Percentiles rank a stretch among this genome's conserved stretches.
These are phyloP conservation scores for Andrena hattorfiana DNA, from an alignment of 2,888 invertebrate species.

Conservation along the genomic window DNA sequence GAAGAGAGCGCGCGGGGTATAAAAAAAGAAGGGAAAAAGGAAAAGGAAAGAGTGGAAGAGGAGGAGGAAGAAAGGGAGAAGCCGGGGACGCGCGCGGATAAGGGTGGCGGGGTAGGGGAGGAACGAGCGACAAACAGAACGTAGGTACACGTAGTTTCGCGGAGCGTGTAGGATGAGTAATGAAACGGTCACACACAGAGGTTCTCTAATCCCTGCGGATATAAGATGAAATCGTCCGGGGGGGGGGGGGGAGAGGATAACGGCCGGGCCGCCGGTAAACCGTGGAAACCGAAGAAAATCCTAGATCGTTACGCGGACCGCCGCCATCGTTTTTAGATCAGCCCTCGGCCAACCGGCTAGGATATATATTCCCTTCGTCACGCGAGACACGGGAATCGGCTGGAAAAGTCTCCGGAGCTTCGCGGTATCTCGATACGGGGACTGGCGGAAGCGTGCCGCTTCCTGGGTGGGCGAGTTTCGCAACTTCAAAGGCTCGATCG, in stretches of 20 bases:
- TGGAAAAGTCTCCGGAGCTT: constrained; percentile 3
- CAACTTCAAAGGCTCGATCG: not conserved
- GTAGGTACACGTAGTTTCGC: constrained; percentile 52
- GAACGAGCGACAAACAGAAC: constrained; percentile 61
- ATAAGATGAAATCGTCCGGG: constrained; percentile 73
- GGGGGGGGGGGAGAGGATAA: constrained; percentile 46
- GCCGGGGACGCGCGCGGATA: constrained; percentile 37
- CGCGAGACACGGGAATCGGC: constrained; percentile 17
- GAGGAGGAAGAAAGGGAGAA: not conserved
- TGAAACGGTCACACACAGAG: constrained; percentile 76
- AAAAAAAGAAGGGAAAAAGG: not conserved
- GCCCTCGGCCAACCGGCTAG: constrained; percentile 45
- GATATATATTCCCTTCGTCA: constrained; percentile 20
- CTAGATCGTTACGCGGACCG: constrained; percentile 58
- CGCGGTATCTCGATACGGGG: not conserved
- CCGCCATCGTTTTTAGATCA: constrained; percentile 67
- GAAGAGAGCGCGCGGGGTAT: constrained; percentile 17
- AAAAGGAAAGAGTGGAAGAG: not conserved
- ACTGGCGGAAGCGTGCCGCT: not conserved
- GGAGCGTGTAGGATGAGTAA: constrained; percentile 75
- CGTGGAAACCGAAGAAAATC: constrained; percentile 50
- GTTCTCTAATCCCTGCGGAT: constrained; percentile 74
- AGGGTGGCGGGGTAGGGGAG: constrained; percentile 12
- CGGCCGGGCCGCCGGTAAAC: constrained; percentile 33
- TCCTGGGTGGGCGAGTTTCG: too few species aligned